Conservation (phyloP, 2,888 invertebrate species). For the Drosophila birchii region DNA sequence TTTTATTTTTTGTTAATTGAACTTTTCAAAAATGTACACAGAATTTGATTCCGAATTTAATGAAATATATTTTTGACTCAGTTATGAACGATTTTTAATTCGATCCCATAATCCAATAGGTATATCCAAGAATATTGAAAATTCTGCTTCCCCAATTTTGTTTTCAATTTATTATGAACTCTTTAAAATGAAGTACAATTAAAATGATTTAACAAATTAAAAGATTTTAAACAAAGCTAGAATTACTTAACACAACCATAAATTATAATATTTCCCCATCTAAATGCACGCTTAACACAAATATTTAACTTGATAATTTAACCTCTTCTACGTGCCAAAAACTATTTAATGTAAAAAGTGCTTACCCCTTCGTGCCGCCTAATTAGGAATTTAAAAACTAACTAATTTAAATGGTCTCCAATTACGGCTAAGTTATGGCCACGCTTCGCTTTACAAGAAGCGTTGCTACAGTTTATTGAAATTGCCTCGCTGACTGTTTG, state of each 20-base stretch:
- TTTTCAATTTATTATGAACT: not conserved
- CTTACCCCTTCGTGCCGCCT: not conserved
- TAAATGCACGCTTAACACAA: not conserved
- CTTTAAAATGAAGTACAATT: not conserved
- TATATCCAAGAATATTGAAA: not conserved
- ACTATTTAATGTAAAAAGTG: not conserved
- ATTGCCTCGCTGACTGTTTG: not conserved
- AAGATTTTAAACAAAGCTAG: too few relatives aligned
- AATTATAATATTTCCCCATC: not conserved
- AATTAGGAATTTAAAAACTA: constrained; percentile 27
- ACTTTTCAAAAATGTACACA: too few relatives aligned
- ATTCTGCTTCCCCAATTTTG: not conserved
- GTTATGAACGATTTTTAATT: too few relatives aligned
- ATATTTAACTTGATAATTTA: not conserved
- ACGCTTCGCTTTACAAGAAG: constrained; percentile 13
- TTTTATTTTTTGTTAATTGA: too few relatives aligned
- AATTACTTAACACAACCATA: not conserved
- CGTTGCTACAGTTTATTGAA: constrained; percentile 1
- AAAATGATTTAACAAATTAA: too few relatives aligned
- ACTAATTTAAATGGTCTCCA: constrained; percentile 28
- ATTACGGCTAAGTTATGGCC: constrained; percentile 10
- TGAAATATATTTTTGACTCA: too few relatives aligned
- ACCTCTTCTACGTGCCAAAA: not conserved
- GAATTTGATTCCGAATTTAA: too few relatives aligned
- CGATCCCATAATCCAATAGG: not conserved